phyloP scores from a whole-genome alignment of 1,140 invertebrate genomes.

The Orchesella cincta region DNA sequence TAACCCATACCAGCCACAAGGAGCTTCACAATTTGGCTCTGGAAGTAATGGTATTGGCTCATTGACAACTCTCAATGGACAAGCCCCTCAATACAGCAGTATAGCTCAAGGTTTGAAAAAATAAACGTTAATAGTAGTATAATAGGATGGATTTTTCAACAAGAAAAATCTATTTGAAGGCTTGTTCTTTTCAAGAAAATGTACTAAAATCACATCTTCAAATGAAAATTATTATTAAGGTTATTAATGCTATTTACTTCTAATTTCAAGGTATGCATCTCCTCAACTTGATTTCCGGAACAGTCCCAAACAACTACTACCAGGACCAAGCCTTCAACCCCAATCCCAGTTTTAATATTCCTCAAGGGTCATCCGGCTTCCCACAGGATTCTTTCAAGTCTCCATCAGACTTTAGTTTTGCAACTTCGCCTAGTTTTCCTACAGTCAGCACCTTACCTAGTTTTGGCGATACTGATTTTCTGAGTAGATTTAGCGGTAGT shows the following conservation, averaged over 20 bases:
- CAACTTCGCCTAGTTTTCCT: too few species aligned
- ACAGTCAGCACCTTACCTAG: too few species aligned
- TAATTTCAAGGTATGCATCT: conserved; percentile 8
- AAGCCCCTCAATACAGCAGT: not conserved
- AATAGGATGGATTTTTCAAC: too few species aligned
- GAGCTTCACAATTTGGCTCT: not conserved
- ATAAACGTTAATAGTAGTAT: too few species aligned
- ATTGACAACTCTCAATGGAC: not conserved
- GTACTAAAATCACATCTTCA: too few species aligned
- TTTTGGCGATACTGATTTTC: too few species aligned
- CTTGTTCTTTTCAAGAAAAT: too few species aligned
- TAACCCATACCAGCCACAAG: not conserved
- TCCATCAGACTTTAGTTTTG: not conserved
- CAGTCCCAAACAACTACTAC: not conserved
- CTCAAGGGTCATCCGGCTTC: not conserved
- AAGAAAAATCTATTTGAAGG: too few species aligned
- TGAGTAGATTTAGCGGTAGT: too few species aligned
- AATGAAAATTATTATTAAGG: too few species aligned
- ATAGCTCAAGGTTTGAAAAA: not conserved
- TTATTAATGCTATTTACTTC: too few species aligned
- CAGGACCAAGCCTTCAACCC: not conserved
- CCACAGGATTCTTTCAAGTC: not conserved
- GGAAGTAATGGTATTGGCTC: not conserved
- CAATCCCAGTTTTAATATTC: too few species aligned
- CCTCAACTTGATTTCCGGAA: conserved; percentile 10